Conservation (phyloP, 2,888 invertebrate genomes). For the Hydropsyche betteni region DNA sequence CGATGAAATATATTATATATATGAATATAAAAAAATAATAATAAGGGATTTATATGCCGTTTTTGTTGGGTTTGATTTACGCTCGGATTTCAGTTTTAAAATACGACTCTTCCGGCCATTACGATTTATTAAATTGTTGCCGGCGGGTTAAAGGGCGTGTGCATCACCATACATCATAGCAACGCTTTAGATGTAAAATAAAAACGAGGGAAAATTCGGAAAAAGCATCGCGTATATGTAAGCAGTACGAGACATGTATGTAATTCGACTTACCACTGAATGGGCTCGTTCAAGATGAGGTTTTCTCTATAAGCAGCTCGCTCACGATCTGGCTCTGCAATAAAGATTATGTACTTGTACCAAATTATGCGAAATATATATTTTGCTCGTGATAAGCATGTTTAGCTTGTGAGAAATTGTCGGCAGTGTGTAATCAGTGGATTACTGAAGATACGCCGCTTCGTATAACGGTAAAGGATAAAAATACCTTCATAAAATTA, state of each 20-base stretch:
- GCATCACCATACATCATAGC: constrained; percentile 22
- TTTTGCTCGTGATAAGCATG: neutral
- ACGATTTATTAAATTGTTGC: constrained; percentile 33
- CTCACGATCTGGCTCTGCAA: constrained; percentile 7
- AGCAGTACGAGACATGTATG: neutral
- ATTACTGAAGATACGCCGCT: too few species aligned
- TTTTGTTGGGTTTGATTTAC: constrained; percentile 7
- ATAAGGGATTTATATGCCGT: constrained; percentile 14
- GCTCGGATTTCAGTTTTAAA: constrained; percentile 25
- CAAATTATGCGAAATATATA: constrained; percentile 2
- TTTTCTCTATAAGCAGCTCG: neutral
- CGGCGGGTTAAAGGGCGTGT: constrained; percentile 16
- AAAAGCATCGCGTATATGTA: neutral
- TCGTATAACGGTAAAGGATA: too few species aligned
- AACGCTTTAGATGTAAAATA: constrained; percentile 10
- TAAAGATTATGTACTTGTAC: neutral
- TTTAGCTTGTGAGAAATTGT: too few species aligned
- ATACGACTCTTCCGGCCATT: constrained; percentile 32
- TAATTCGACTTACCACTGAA: neutral
- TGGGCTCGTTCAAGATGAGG: neutral
- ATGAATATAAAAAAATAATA: constrained; percentile 3
- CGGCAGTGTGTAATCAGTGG: too few species aligned
- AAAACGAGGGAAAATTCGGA: neutral
- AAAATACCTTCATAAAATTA: too few species aligned
- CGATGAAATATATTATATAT: too few species aligned